Evolutionary conservation across 2,888 invertebrate species (phyloP), one percentile per base, ranked within the genome.

Genomic region (Oscheius sp.): DNA sequence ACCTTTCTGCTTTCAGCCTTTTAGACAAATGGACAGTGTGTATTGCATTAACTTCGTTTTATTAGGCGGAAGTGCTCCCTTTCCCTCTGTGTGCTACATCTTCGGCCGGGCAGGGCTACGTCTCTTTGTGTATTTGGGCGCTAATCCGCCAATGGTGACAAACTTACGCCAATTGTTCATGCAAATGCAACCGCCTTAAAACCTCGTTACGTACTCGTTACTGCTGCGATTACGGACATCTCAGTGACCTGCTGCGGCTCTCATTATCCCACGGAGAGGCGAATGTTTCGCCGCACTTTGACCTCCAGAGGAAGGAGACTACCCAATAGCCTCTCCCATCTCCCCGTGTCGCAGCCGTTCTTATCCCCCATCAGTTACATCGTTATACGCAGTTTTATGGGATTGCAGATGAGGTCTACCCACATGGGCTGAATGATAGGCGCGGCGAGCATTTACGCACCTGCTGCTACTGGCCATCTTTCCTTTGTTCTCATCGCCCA

Each of bases 171-270:
- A 66, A 66, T 66, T 66, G 66, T 66, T 27, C 52, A 66, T 66
- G 66, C 66, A 66, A 66, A 66, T 66, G 66, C 49, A 52, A 46
- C 64, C 49, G 46, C 27, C 52, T 27, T 43, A 27, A 43, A 66
- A 49, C 63, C 63, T 63, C 25, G 63, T 63, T 63, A 63, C 63
- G 63, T 25, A 63, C 66, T 66, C 66, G 66, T 66, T 66, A 66
- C 66, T 46, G 43, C 21, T 21, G 13, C 55, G 55, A 66, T 66
- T 66, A 66, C 66, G 66, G 52, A n/a, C 66, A 52, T 5, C 35
- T 35, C 66, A 49, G 29, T 52, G 66, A 66, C 66, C 66, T 66
- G 66, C 49, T 66, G 66, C 49, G 29, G 52, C 66, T 52, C 66
- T 66, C 66, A 66, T 66, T 66, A 66, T 66, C 61, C 23, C 61